Base-by-base conservation (phyloP, 2,888 invertebrate genomes). In the Drosophila merina region DNA sequence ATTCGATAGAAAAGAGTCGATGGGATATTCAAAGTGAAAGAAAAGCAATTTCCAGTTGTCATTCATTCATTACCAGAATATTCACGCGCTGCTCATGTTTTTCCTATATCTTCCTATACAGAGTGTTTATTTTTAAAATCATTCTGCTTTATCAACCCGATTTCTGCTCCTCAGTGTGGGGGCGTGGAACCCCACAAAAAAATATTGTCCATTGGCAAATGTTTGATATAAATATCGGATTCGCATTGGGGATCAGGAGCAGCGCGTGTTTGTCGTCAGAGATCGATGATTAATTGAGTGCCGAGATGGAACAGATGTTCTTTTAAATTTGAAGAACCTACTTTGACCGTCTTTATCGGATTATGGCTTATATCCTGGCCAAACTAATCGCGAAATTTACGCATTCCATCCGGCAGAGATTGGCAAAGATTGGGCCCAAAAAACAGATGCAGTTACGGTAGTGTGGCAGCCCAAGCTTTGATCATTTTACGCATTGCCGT, bases 401-500 rank as follows among this genome's bases (percentile, higher is more conserved):
- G 64, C 64, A 66, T 66, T 66, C 57, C 64, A 47, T 10, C 40
- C 40, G 1, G 38, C 45, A 6, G 20, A 20, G 20, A 20, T 20
- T 20, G 20, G 20, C 20, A 70, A 2, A 20, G 47, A 62, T 52
- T 55, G 33, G 69, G 44, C 12, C 68, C 14, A 14, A n/a, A 38
- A 31, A 45, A 31, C 56, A 47, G 66, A 75, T 67, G 54, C 59
- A 68, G 66, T 60, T 60, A 67, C 57, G 57, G 49, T 28, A 49
- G 45, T 74, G 44, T 74, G 36, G 67, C 58, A 64, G 56, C 75
- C 59, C 67, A 25, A 33, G 64, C 88, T 88, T 84, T 84, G 84
- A 84, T 85, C 79, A 84, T 88, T 88, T 76, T 87, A 88, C 89
- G 89, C 84, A 85, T 62, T 73, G 69, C 75, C 83, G 64, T 74